A percentile compares a stretch with the other conserved stretches of the same genome.
These are phyloP conservation scores for Ichneumoninae sp. DNA, from an alignment of 2,888 invertebrate species.

Conservation along the genomic window DNA sequence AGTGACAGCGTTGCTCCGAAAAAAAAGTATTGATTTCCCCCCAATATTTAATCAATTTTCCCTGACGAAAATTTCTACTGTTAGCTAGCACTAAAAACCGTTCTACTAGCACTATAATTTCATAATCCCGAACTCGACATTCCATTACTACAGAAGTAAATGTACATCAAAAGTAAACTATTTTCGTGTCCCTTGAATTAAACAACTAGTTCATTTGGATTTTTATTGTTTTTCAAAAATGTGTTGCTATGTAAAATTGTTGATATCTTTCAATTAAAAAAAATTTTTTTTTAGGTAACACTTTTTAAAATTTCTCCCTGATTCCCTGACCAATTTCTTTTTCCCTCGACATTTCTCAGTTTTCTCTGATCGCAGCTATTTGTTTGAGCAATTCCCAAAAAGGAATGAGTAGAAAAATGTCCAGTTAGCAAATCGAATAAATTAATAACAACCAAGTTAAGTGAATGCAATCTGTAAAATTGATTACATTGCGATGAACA, in stretches of 20 bases:
- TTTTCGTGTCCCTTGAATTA: background rate
- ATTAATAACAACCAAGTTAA: too few species aligned
- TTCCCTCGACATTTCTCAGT: background rate
- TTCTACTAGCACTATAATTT: too few species aligned
- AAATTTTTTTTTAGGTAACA: background rate
- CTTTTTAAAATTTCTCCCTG: background rate
- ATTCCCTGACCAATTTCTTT: background rate
- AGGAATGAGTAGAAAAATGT: background rate
- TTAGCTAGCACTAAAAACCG: background rate
- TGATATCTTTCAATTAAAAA: background rate
- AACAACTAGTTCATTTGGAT: background rate
- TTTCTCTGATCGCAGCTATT: background rate
- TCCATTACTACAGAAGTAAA: background rate
- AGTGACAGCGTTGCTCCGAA: background rate
- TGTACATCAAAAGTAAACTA: background rate
- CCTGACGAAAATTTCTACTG: background rate
- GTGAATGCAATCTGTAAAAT: background rate
- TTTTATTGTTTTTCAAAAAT: background rate
- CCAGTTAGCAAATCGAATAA: too few species aligned
- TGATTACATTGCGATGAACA: background rate
- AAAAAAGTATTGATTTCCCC: background rate
- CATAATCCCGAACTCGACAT: too few species aligned
- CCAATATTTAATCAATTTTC: background rate
- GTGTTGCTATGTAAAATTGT: background rate
- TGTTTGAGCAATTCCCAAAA: background rate